Evolutionary conservation across 2,888 invertebrate genomes (phyloP), one percentile per base, ranked within the genome.

Genomic region (Drosophila fungiperda): DNA sequence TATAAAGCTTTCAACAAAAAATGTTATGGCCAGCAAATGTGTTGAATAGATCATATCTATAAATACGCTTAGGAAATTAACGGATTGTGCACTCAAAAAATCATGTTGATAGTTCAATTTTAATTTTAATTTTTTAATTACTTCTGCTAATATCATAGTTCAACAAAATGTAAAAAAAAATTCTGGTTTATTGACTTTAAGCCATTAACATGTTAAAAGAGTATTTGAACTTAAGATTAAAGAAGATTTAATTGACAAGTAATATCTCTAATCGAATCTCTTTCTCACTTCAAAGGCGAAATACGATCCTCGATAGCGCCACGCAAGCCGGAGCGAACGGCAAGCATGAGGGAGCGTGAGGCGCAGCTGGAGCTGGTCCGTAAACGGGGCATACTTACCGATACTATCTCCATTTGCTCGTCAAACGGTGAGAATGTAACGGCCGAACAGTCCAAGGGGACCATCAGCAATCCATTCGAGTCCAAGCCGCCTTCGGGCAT

Each of bases 311-410:
- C 96, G 68, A 94, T 97, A 85, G 96, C 96, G 60, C 96, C 97
- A 17, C 95, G 96, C 66, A 98, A 97, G 93, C 97, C 97, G 20
- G 97, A 97, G 92, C 94, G 97, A 76, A 97, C 97, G 23, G 97
- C 97, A 52, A 97, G 97, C 92, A 96, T 97, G 96, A 94, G 97
- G 82, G 97, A 97, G 93, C 94, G 96, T 69, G 96, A 96, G 93
- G 95, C 95, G 5, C 95, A 95, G 82, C 92, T 95, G 82, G 95
- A 95, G 91, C 94, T 95, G 57, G 94, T 94, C 35, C 92, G 93
- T 52, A 93, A 93, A 83, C 92, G 93, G 38, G 93, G 93, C 73
- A 87, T 90, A 76, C 87, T 87, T 53, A 87, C 89, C 82, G 93
- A 93, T 92, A 93, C 92, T 90, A 90, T 92, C 90, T 93, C 93